Evolutionary conservation across 2,113 vertebrate genomes (phyloP).

Genomic region (Nematolebias whitei): DNA sequence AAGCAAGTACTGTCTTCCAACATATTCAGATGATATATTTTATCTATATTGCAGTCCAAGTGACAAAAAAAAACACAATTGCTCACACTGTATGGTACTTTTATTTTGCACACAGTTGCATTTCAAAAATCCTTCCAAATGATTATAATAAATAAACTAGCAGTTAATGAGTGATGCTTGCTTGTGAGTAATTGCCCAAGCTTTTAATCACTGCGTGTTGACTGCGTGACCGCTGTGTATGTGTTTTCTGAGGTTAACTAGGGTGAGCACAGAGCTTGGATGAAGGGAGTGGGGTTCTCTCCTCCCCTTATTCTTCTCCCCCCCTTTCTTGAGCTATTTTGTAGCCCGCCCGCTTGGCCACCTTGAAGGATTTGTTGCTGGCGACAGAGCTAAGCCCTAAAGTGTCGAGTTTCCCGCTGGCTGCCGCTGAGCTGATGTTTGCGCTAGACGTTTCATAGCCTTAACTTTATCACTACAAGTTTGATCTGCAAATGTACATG

Average conservation of each 20-base stretch:
- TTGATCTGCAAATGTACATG: slow-evolving; percentile 69
- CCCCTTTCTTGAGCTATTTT: slow-evolving; percentile 37
- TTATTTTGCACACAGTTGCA: background rate
- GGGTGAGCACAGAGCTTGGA: slow-evolving; percentile 55
- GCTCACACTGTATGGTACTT: no score
- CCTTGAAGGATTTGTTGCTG: slow-evolving; percentile 72
- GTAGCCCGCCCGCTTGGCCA: slow-evolving; percentile 57
- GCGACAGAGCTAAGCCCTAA: slow-evolving; percentile 65
- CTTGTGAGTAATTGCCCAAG: slow-evolving; percentile 23
- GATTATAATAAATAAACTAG: slow-evolving; percentile 9
- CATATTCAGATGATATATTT: no score
- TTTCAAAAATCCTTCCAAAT: slow-evolving; percentile 1
- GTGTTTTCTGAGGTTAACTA: slow-evolving; percentile 57
- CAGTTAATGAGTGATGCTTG: slow-evolving; percentile 17
- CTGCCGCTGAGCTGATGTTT: slow-evolving; percentile 53
- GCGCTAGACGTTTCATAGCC: slow-evolving; percentile 69
- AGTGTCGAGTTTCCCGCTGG: slow-evolving; percentile 63
- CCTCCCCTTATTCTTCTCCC: slow-evolving; percentile 18
- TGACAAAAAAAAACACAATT: background rate
- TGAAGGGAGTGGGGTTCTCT: slow-evolving; percentile 50
- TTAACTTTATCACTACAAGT: slow-evolving; percentile 72
- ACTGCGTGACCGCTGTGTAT: slow-evolving; percentile 34
- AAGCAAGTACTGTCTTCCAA: background rate
- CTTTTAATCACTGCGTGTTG: slow-evolving; percentile 13
- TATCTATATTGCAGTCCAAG: no score